Evolutionary conservation across 30 jellyfish, hydroid and myxozoan genomes (phyloP).

Genomic region (Cassiopea xamachana): DNA sequence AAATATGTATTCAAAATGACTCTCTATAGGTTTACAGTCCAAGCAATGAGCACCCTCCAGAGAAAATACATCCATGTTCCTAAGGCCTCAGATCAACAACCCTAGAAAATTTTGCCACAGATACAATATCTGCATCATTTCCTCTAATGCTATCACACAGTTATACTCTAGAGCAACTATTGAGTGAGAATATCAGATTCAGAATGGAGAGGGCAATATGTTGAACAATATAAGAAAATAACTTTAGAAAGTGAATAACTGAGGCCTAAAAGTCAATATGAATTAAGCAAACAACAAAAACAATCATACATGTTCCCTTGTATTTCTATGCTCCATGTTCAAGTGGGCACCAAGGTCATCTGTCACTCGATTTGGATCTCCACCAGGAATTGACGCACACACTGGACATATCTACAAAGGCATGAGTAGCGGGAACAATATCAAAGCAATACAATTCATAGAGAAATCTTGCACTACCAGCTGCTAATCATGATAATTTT

Average conservation of each 20-base stretch:
- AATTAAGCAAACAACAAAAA: not conserved
- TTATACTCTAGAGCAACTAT: no score
- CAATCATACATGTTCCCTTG: conserved; percentile 70
- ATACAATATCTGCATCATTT: no score
- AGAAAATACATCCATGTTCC: no score
- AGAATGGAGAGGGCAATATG: not conserved
- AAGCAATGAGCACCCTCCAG: no score
- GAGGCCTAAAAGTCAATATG: not conserved
- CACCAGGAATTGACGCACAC: conserved; percentile 99
- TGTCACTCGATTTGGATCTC: conserved; percentile 98
- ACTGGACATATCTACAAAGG: conserved; percentile 93
- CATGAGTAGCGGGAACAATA: not conserved
- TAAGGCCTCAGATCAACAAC: no score
- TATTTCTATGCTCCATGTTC: conserved; percentile 88
- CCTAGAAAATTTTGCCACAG: no score
- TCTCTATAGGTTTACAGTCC: no score
- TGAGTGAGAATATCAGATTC: not conserved
- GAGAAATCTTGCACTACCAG: no score
- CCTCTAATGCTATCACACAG: no score
- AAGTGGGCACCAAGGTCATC: conserved; percentile 94
- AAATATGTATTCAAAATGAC: no score
- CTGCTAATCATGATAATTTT: no score
- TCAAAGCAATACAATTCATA: no score
- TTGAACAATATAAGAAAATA: not conserved
- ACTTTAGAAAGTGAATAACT: not conserved